Evolutionary conservation across 2,797 vertebrate species (phyloP).

Genomic region (Pantherophis vulpinus): DNA sequence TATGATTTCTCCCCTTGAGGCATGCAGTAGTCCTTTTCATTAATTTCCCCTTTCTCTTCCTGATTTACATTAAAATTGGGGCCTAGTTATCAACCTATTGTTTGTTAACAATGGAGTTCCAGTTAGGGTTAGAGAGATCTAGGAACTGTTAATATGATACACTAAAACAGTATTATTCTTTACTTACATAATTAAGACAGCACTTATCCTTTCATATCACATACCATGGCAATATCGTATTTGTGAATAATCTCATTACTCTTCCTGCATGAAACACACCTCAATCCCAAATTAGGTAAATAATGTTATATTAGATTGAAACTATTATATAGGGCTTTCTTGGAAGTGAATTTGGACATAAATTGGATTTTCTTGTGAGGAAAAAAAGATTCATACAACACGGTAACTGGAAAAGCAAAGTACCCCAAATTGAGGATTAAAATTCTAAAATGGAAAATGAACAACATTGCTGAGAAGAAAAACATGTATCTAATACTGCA

Average conservation of each 20-base stretch:
- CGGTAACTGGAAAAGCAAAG: neutral
- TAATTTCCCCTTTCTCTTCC: neutral
- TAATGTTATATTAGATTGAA: neutral
- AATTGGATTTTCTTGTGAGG: neutral
- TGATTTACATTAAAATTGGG: neutral
- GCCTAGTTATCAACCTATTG: neutral
- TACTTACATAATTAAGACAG: neutral
- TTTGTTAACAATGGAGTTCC: neutral
- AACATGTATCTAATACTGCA: neutral
- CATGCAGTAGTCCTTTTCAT: neutral
- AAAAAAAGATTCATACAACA: neutral
- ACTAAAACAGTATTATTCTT: neutral
- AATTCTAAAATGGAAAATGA: neutral
- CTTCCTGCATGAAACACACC: neutral
- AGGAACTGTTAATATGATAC: neutral
- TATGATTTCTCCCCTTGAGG: neutral
- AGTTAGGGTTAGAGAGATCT: neutral
- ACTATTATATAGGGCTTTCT: neutral
- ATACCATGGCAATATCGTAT: neutral
- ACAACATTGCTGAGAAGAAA: neutral
- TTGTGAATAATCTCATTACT: neutral
- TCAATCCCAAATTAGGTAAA: neutral
- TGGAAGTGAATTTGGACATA: neutral
- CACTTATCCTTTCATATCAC: neutral
- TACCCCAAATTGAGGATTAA: neutral